Base-by-base conservation (phyloP, 2,113 vertebrate species). In the Xiphias gladius region DNA sequence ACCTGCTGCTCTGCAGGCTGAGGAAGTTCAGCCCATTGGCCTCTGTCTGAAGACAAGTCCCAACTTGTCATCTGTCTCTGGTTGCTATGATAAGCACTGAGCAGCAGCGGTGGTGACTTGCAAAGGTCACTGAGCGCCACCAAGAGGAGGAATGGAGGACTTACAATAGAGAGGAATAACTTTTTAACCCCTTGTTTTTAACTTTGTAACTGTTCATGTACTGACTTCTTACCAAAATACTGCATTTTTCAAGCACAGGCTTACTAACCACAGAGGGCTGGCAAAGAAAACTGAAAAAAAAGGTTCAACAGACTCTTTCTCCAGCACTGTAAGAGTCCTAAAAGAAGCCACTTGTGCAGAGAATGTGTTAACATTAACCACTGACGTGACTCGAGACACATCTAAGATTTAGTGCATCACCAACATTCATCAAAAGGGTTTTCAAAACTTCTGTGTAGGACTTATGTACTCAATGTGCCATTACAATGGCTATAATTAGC, bases 21-120 rank as follows among this genome's bases (percentile, higher is more conserved):
- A 86, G 84, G 84, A 86, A 84, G 87, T 82, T 79, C 62, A 68
- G 32, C 54, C 2, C 65, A 71, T 16, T 59, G 65, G 76, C 67
- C 64, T 70, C 73, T 39, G 20, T 58, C 13, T 0, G 22, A 22
- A 84, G 85, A 83, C 85, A 85, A 70, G 85, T 13, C 88, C 68
- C 30, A 65, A 89, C 88, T 71, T 87, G 88, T 87, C 76, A 54
- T 73, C 48, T 73, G 73, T 35, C 39, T 73, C 52, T 82, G 59
- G 79, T 89, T 76, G 75, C 78, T 76, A 64, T 43, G 79, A 79
- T 57, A 50, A 66, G 66, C 59, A 37, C 57, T 68, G 43, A 70
- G 35, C 67, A 65, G 37, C n/a, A 30, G 63, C 16, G 11, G 10
- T 30, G 39, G 22, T 5, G 37, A 46, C 24, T 8, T 1, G 59